phyloP scores from a whole-genome alignment of 2,797 vertebrate genomes.

The Simalia tracyae region DNA sequence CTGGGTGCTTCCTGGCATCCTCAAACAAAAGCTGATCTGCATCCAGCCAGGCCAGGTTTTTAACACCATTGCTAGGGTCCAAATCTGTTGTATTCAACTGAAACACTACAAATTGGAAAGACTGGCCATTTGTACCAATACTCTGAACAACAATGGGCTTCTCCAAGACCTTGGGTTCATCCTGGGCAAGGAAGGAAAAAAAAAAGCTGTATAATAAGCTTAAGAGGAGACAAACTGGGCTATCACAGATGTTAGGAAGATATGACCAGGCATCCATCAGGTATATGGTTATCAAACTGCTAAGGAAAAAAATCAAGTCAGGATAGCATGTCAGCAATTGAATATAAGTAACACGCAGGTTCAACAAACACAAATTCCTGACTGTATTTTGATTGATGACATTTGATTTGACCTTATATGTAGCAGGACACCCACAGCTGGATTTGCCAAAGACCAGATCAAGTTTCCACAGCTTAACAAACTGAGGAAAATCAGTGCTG shows the following conservation, averaged over 20 bases:
- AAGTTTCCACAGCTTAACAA: neutral
- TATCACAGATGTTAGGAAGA: neutral
- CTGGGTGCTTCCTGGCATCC: constrained; percentile 79
- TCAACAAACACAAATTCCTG: neutral
- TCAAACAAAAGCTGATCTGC: constrained; percentile 84
- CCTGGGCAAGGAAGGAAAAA: constrained; percentile 59
- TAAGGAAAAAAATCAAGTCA: neutral
- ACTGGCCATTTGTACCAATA: constrained; percentile 84
- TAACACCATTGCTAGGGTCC: constrained; percentile 77
- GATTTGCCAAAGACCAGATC: neutral
- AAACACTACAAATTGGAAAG: constrained; percentile 90
- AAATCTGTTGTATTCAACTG: constrained; percentile 94
- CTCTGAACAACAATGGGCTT: constrained; percentile 87
- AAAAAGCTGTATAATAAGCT: neutral
- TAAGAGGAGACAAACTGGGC: neutral
- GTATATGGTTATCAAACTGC: neutral
- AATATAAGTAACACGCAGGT: neutral
- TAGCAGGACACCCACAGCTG: neutral
- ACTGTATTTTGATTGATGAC: neutral
- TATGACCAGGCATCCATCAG: neutral
- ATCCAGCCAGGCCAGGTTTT: constrained; percentile 92
- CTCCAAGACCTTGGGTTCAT: constrained; percentile 76
- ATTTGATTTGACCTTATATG: neutral
- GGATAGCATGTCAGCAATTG: neutral
- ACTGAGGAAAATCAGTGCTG: constrained; percentile 1